A percentile compares a stretch with the other conserved stretches of the same genome.
These are phyloP conservation scores for Microtus pennsylvanicus DNA, from an alignment of 2,113 vertebrate genomes.

Conservation along the genomic window DNA sequence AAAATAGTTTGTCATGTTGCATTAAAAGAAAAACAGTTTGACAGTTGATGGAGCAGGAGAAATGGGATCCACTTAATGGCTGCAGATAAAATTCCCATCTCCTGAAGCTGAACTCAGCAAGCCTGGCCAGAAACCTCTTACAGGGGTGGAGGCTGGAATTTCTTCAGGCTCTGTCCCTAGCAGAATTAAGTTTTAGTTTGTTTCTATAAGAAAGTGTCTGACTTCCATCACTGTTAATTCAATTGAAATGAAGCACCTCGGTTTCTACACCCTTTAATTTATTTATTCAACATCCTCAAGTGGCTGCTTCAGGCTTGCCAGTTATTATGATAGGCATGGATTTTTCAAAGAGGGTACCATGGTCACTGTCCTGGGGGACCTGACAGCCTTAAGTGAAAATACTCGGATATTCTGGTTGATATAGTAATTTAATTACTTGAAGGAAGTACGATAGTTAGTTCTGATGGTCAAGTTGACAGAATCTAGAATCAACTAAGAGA, in stretches of 20 bases:
- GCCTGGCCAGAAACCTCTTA: not conserved
- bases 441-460: not conserved
- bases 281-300: not conserved
- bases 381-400: not conserved
- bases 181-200: conserved; percentile 38
- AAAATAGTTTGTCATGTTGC: conserved; percentile 70
- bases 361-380: not conserved
- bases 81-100: not conserved
- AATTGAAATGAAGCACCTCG: not conserved
- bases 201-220: conserved; percentile 21
- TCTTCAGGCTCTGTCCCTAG: not conserved
- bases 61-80: not conserved
- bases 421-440: not conserved
- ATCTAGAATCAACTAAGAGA: not conserved
- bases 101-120: not conserved
- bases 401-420: not conserved
- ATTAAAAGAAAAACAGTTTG: conserved; percentile 60
- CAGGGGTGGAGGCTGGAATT: not conserved
- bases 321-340: not conserved
- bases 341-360: not conserved
- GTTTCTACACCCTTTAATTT: not conserved
- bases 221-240: conserved; percentile 23
- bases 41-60: conserved; percentile 41
- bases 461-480: not conserved
- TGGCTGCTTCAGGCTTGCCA: not conserved